A percentile compares a stretch with the other conserved stretches of the same genome.
phyloP scores from a whole-genome alignment of 2,113 vertebrate genomes.

The Etia nguti region DNA sequence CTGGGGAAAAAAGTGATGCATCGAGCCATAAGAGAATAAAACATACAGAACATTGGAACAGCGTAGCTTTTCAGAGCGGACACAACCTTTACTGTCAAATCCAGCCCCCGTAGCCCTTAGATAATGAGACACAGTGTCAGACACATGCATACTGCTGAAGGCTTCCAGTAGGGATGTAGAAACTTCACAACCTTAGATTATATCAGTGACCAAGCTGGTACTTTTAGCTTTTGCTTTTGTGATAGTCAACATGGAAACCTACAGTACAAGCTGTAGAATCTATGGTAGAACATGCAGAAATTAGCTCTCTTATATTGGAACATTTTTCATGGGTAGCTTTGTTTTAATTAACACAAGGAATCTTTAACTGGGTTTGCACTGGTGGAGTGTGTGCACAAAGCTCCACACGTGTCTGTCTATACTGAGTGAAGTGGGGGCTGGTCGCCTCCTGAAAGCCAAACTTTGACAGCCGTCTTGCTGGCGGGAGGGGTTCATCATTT shows the following conservation, averaged over 20 bases:
- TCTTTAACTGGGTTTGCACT: background rate
- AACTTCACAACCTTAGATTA: background rate
- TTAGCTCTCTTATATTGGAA: background rate
- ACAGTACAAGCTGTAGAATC: background rate
- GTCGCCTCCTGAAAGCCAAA: conserved; percentile 33
- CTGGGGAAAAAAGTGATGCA: background rate
- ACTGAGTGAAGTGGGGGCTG: conserved; percentile 18
- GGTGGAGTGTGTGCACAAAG: background rate
- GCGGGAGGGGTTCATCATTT: conserved; percentile 11
- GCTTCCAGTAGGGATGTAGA: conserved; percentile 20
- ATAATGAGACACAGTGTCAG: conserved; percentile 40
- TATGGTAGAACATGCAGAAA: background rate
- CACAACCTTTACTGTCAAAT: conserved; percentile 44
- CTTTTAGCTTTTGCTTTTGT: background rate
- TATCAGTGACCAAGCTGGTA: background rate
- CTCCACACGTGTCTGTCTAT: conserved; percentile 12
- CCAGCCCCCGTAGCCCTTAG: background rate
- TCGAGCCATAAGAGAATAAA: background rate
- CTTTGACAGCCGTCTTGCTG: conserved; percentile 45
- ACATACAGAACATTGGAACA: background rate
- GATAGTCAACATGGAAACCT: background rate
- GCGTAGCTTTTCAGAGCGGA: conserved; percentile 3
- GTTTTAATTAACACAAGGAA: background rate
- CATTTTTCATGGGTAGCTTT: background rate
- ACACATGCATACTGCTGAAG: background rate